phyloP scores from a whole-genome alignment of 2,113 vertebrate species.

The Myodes glareolus region DNA sequence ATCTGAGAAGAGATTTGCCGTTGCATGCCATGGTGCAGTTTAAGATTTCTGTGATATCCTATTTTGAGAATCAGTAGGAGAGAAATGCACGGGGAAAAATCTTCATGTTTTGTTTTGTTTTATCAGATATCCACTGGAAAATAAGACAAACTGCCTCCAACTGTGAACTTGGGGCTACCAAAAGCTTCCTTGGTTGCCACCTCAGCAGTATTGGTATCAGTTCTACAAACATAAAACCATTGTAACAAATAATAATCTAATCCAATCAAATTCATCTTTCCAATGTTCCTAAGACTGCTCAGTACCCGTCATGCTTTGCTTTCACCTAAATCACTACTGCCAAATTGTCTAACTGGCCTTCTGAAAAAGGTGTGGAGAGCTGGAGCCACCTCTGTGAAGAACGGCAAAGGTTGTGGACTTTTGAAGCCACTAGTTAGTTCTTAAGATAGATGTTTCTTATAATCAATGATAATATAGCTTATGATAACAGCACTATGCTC shows the following conservation, averaged over 20 bases:
- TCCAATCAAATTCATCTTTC: neutral
- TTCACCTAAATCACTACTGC: neutral
- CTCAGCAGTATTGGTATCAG: neutral
- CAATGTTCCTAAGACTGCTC: neutral
- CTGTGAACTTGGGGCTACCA: neutral
- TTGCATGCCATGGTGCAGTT: neutral
- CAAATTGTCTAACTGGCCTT: neutral
- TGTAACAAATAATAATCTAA: neutral
- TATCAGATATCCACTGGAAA: neutral
- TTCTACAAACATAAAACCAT: neutral
- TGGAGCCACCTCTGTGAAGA: neutral
- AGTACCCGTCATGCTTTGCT: neutral
- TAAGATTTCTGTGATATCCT: neutral
- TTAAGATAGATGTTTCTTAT: neutral
- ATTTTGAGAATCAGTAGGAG: conserved; percentile 2
- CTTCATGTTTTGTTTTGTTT: neutral
- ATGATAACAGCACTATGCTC: neutral
- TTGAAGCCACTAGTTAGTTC: neutral
- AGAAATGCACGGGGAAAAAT: neutral
- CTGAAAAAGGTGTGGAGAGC: neutral
- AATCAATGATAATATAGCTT: neutral
- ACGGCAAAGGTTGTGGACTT: neutral
- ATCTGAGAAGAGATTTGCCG: neutral
- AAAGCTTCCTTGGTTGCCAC: neutral
- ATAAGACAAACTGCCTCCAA: neutral